These are phyloP conservation scores for Pemphredon lugubris DNA, from an alignment of 2,888 invertebrate genomes.

Conservation along the genomic window DNA sequence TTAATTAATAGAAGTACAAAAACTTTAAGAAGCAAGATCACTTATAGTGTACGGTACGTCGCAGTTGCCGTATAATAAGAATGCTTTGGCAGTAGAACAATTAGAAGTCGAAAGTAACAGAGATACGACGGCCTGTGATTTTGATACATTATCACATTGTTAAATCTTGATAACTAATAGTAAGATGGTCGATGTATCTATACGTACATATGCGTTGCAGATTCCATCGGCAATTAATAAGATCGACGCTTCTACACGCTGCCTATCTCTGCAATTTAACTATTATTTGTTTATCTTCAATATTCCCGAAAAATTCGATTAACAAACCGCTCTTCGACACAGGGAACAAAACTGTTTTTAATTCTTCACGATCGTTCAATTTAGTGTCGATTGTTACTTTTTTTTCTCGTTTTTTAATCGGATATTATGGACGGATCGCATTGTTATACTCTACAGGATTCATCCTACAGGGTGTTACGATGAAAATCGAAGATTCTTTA, in stretches of 20 bases:
- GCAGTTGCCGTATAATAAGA: slow-evolving; percentile 59
- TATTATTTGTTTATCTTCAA: too few relatives aligned
- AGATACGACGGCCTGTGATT: slow-evolving; percentile 44
- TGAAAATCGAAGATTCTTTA: too few relatives aligned
- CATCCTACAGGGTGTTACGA: too few relatives aligned
- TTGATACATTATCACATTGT: slow-evolving; percentile 55
- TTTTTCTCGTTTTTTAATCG: too few relatives aligned
- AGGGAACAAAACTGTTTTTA: too few relatives aligned
- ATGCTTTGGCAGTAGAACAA: slow-evolving; percentile 67
- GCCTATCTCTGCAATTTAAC: background rate
- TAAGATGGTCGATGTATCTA: slow-evolving; percentile 44
- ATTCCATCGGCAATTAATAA: slow-evolving; percentile 35
- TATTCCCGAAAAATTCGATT: too few relatives aligned
- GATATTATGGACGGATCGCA: too few relatives aligned
- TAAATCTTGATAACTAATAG: slow-evolving; percentile 51
- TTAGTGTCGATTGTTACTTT: too few relatives aligned
- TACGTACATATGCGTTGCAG: slow-evolving; percentile 18
- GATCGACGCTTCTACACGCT: slow-evolving; percentile 23
- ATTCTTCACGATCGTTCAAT: background rate
- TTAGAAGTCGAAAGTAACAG: slow-evolving; percentile 59
- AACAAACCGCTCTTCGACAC: too few relatives aligned
- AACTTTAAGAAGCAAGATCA: slow-evolving; percentile 61
- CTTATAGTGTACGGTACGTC: slow-evolving; percentile 53
- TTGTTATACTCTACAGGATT: too few relatives aligned
- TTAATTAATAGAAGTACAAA: slow-evolving; percentile 61